Evolutionary conservation across 2,888 invertebrate genomes (phyloP), one percentile per base, ranked within the genome.

Genomic region (Balanococcus diminutus): DNA sequence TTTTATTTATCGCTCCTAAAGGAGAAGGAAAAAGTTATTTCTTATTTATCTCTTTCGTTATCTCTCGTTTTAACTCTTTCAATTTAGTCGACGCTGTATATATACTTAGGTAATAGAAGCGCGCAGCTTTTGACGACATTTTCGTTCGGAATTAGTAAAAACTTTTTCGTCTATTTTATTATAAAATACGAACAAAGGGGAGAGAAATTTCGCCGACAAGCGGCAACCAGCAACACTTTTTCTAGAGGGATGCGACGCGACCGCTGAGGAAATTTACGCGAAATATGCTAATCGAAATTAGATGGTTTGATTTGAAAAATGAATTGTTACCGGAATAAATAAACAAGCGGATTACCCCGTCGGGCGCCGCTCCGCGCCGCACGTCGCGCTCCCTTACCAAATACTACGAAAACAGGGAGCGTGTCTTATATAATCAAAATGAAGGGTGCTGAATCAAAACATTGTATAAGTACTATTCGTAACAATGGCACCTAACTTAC

Each of bases 1-100:
- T 22, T 84, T 84, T 84, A 84, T 84, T 84, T 84, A 84, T 84
- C 56, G 72, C 36, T 84, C 84, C 72, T 84, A 67, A 36, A 84
- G 84, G 84, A 84, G 72, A 39, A 42, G 31, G 61, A 84, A n/a
- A 67, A 84, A 84, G 84, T 84, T 84, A 82, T 82, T 82, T 82
- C 82, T 82, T 82, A 82, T 82, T 82, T 82, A 82, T 82, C 82
- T 42, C 16, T 51, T 51, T 82, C 51, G 82, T 42, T 82, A 51
- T 82, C 46, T 82, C 46, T 82, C n/a, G 82, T 82, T 82, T 82
- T 31, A 82, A 82, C 82, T 51, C 82, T 82, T 82, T 82, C 82
- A 82, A 82, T 82, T 82, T 82, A 51, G 51, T 82, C 42, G 42
- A 82, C 82, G 51, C 42, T 82, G 31, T 56, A 14, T 8, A n/a